phyloP scores from a whole-genome alignment of 2,888 invertebrate species.

The Caenorhabditis imperialis region DNA sequence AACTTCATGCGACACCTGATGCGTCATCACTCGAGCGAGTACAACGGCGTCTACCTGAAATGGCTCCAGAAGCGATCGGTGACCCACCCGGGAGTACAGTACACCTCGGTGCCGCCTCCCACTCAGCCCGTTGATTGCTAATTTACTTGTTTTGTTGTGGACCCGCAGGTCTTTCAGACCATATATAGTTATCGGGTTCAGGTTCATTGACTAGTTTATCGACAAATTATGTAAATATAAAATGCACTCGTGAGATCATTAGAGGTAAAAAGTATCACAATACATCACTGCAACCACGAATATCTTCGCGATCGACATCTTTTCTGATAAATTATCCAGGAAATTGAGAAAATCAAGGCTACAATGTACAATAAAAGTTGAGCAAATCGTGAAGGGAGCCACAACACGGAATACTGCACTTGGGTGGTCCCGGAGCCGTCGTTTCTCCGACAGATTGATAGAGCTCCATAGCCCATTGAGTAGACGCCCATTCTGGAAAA shows the following conservation, averaged over 20 bases:
- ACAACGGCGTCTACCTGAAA: constrained; percentile 67
- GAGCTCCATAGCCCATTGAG: constrained; percentile 87
- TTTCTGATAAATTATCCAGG: constrained; percentile 38
- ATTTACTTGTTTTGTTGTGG: background rate
- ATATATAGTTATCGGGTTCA: too few relatives aligned
- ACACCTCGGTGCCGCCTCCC: constrained; percentile 42
- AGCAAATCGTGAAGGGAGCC: constrained; percentile 57
- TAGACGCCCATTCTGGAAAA: constrained; percentile 88
- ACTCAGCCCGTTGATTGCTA: background rate
- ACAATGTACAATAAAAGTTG: constrained; percentile 51
- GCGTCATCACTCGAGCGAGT: constrained; percentile 66
- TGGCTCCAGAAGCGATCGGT: constrained; percentile 62
- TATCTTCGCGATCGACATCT: constrained; percentile 39
- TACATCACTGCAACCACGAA: constrained; percentile 29
- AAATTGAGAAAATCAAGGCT: constrained; percentile 18
- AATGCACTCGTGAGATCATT: constrained; percentile 24
- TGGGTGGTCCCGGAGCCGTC: constrained; percentile 25
- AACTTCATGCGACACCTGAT: constrained; percentile 71
- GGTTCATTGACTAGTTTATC: too few relatives aligned
- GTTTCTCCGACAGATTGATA: constrained; percentile 51
- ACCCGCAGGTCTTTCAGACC: background rate
- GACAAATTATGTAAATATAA: constrained; percentile 14
- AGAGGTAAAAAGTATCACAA: constrained; percentile 4
- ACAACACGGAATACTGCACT: constrained; percentile 53
- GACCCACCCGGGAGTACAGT: constrained; percentile 38